Percentiles rank a stretch among this genome's conserved stretches.
Evolutionary conservation across 2,797 vertebrate genomes (phyloP).

Genomic region (Sebastes cheni): DNA sequence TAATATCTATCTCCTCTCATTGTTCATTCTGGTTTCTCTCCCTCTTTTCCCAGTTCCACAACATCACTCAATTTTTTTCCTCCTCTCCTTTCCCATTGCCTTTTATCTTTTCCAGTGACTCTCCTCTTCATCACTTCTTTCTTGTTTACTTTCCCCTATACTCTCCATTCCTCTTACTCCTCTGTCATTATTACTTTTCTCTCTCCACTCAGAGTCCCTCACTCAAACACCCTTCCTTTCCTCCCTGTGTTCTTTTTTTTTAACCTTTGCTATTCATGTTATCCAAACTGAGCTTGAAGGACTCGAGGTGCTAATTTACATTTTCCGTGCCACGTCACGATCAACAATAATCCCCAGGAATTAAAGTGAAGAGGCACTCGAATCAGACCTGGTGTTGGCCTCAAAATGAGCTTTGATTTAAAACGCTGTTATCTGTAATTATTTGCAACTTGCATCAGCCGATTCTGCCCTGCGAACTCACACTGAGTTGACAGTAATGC

Average conservation of each 20-base stretch:
- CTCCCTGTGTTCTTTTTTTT: not conserved
- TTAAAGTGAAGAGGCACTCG: conserved; percentile 51
- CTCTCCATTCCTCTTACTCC: conserved; percentile 6
- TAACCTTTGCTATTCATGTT: conserved; percentile 5
- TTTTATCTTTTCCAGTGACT: conserved; percentile 12
- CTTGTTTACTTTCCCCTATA: conserved; percentile 12
- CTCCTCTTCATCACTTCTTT: conserved; percentile 24
- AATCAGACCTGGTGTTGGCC: conserved; percentile 45
- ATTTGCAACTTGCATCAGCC: conserved; percentile 39
- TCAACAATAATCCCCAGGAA: conserved; percentile 57
- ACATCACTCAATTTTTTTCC: not conserved
- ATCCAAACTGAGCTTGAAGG: conserved; percentile 4
- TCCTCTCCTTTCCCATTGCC: not conserved
- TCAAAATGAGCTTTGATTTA: conserved; percentile 56
- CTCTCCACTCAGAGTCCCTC: not conserved
- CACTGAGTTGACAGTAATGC: not conserved
- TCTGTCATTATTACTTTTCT: conserved; percentile 13
- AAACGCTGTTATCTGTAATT: conserved; percentile 55
- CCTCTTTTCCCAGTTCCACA: not conserved
- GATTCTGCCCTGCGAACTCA: conserved; percentile 39
- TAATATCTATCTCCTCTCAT: conserved; percentile 5
- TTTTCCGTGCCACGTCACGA: conserved; percentile 44
- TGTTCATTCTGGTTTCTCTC: not conserved
- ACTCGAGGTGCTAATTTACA: conserved; percentile 38
- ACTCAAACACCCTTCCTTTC: not conserved